Conservation (phyloP, 2,797 vertebrate genomes). For the Micrastur ruficollis region DNA sequence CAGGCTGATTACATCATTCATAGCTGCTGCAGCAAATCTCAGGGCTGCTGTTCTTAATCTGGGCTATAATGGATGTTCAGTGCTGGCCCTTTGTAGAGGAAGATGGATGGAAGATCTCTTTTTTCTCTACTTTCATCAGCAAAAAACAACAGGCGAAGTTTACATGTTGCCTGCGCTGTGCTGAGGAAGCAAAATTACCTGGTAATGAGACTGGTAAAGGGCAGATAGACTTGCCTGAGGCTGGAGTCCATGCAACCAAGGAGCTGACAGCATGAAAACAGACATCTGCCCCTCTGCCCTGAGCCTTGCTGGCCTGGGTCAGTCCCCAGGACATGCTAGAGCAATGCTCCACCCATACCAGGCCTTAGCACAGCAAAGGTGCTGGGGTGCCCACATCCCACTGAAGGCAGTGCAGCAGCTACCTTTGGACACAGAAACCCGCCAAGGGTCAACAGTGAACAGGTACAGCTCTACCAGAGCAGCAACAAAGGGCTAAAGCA, state of each 20-base stretch:
- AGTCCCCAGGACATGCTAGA: accelerated
- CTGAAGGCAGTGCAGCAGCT: not conserved
- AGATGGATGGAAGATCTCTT: not conserved
- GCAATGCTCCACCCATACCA: accelerated
- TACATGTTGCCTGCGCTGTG: not conserved
- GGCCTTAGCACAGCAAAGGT: not conserved
- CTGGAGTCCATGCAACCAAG: not conserved
- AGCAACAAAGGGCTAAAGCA: not conserved
- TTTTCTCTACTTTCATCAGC: not conserved
- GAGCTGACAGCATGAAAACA: not conserved
- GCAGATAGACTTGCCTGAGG: not conserved
- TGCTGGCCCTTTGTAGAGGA: not conserved
- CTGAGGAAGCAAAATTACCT: not conserved
- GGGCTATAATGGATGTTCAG: not conserved
- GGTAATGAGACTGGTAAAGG: not conserved
- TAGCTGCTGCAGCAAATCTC: not conserved
- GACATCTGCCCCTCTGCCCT: not conserved
- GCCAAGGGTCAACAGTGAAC: not conserved
- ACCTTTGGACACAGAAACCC: not conserved
- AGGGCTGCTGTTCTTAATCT: not conserved
- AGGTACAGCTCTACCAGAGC: not conserved
- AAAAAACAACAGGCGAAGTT: not conserved
- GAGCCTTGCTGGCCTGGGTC: not conserved
- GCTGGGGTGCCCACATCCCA: too few relatives aligned
- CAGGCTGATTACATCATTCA: not conserved